These are phyloP conservation scores for Apis florea DNA, from an alignment of 1,140 invertebrate genomes.

Conservation along the genomic window DNA sequence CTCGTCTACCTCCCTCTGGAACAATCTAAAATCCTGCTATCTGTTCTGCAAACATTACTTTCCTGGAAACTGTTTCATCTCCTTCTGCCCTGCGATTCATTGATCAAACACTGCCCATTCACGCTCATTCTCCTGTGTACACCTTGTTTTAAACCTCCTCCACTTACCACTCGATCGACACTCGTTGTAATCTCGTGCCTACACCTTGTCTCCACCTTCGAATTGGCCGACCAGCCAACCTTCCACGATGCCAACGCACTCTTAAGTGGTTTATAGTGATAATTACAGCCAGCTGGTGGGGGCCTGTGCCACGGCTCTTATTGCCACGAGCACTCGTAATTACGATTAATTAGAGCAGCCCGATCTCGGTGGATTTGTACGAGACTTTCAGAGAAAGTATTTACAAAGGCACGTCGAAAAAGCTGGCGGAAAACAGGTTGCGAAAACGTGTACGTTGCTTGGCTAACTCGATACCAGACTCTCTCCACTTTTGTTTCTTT, in stretches of 20 bases:
- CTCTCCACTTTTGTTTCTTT: background rate
- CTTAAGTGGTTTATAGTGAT: constrained; percentile 58
- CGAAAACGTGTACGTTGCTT: background rate
- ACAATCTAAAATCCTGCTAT: constrained; percentile 9
- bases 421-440: background rate
- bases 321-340: constrained; percentile 28
- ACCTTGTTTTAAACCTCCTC: background rate
- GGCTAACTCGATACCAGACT: background rate
- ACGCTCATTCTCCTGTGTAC: constrained; percentile 23
- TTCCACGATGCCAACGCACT: constrained; percentile 16
- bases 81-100: constrained; percentile 48
- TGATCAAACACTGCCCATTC: constrained; percentile 66
- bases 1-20: background rate
- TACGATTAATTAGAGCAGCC: constrained; percentile 53
- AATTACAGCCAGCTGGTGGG: constrained; percentile 29
- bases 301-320: background rate
- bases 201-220: background rate
- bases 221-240: background rate
- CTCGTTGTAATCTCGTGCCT: background rate
- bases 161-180: background rate
- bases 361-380: constrained; percentile 10
- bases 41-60: constrained; percentile 20
- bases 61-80: constrained; percentile 10
- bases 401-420: background rate
- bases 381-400: background rate